Conservation (phyloP, 2,888 invertebrate species). For the Lumbricus terrestris region DNA sequence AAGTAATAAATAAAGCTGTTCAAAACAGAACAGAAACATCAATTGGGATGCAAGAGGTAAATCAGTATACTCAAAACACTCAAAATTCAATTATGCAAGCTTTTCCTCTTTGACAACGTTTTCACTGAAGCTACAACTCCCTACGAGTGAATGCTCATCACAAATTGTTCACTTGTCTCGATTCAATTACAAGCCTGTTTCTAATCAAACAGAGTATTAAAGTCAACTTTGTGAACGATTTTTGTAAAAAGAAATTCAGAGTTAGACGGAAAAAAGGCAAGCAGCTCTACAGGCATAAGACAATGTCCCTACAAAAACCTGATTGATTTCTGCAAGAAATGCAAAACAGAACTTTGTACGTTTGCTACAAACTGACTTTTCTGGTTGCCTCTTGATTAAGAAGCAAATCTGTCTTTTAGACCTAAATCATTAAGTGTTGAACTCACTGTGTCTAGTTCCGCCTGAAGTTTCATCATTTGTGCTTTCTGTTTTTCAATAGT, state of each 20-base stretch:
- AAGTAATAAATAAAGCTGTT: background rate
- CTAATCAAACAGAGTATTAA: background rate
- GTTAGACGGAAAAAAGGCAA: background rate
- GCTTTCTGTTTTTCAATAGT: conserved; percentile 44
- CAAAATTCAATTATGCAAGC: background rate
- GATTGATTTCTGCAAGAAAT: background rate
- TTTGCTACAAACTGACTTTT: background rate
- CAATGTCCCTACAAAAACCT: background rate
- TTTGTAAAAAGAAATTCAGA: background rate
- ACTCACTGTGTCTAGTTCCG: conserved; percentile 27
- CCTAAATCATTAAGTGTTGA: background rate
- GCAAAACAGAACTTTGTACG: background rate
- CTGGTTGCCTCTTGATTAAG: background rate
- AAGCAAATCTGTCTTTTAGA: background rate
- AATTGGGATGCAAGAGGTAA: background rate
- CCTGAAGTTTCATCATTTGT: conserved; percentile 38
- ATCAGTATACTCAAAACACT: background rate
- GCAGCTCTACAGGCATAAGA: background rate
- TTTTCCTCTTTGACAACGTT: background rate
- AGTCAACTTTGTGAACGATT: background rate
- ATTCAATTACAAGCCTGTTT: background rate
- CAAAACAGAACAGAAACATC: background rate
- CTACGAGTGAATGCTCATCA: background rate
- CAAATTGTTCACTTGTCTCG: background rate
- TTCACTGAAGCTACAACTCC: too few species aligned